Conservation (phyloP, 2,113 vertebrate species). For the Daphoenositta chrysoptera region DNA sequence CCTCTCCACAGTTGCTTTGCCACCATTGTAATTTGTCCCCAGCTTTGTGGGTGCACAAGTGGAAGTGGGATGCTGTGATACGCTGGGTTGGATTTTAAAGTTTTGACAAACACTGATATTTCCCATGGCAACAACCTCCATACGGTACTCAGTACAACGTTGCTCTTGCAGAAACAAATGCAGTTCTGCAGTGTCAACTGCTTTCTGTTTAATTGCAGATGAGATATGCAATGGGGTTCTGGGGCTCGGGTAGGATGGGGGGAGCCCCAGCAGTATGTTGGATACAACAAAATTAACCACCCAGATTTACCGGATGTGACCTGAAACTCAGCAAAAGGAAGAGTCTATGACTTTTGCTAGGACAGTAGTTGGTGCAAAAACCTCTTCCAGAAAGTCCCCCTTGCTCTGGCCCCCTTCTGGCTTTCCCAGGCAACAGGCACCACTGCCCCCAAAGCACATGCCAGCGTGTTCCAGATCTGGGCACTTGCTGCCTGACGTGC, state of each 20-base stretch:
- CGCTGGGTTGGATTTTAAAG: neutral
- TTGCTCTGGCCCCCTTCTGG: neutral
- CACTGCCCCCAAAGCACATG: neutral
- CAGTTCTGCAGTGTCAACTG: neutral
- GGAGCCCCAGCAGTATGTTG: rapidly evolving
- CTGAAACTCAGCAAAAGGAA: neutral
- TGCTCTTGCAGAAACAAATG: neutral
- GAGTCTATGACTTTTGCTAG: neutral
- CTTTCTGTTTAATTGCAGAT: neutral
- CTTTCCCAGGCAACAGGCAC: neutral
- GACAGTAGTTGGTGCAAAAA: neutral
- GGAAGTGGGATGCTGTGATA: neutral
- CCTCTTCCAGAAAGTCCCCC: neutral
- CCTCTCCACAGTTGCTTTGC: neutral
- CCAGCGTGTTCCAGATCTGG: rapidly evolving
- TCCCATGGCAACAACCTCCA: neutral
- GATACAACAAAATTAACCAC: neutral
- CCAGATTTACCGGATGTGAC: neutral
- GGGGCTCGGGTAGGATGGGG: rapidly evolving
- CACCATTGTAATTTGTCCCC: neutral
- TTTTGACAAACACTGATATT: neutral
- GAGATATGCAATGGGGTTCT: neutral
- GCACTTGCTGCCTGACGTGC: neutral
- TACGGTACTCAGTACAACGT: neutral
- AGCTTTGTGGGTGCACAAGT: neutral